These are phyloP conservation scores for Xiphorhynchus elegans DNA, from an alignment of 2,113 vertebrate species.

Conservation along the genomic window DNA sequence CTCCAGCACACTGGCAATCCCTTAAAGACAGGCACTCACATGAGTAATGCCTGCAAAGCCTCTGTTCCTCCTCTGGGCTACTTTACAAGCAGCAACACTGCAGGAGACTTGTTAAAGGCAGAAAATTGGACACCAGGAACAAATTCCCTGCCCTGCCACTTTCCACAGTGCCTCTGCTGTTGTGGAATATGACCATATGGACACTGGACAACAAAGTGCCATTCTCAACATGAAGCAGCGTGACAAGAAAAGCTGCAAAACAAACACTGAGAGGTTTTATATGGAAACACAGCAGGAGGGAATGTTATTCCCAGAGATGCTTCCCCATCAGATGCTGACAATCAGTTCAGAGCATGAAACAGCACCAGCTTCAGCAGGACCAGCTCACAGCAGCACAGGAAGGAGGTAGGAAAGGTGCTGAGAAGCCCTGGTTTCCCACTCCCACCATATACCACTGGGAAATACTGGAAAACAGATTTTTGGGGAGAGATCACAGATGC, in stretches of 20 bases:
- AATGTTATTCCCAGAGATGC: not conserved
- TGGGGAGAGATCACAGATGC: not conserved
- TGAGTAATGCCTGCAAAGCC: not conserved
- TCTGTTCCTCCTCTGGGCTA: not conserved
- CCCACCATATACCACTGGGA: not conserved
- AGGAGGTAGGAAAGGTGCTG: not conserved
- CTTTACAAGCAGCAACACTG: not conserved
- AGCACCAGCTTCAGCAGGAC: not conserved
- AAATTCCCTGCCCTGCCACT: not conserved
- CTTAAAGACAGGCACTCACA: not conserved
- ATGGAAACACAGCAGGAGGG: not conserved
- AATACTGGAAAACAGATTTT: not conserved
- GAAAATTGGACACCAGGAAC: not conserved
- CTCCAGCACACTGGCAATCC: not conserved
- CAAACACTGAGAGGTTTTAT: not conserved
- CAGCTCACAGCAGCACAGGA: not conserved
- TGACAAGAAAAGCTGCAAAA: not conserved
- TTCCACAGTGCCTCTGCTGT: not conserved
- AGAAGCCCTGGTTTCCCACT: not conserved
- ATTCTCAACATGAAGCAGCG: not conserved
- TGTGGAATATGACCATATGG: rapidly evolving
- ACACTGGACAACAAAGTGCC: not conserved
- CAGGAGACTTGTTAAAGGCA: not conserved
- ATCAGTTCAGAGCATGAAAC: not conserved
- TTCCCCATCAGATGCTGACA: not conserved